A percentile compares a stretch with the other conserved stretches of the same genome.
Conservation (phyloP, 1,140 invertebrate species). For the Sycophaga agraensis region DNA sequence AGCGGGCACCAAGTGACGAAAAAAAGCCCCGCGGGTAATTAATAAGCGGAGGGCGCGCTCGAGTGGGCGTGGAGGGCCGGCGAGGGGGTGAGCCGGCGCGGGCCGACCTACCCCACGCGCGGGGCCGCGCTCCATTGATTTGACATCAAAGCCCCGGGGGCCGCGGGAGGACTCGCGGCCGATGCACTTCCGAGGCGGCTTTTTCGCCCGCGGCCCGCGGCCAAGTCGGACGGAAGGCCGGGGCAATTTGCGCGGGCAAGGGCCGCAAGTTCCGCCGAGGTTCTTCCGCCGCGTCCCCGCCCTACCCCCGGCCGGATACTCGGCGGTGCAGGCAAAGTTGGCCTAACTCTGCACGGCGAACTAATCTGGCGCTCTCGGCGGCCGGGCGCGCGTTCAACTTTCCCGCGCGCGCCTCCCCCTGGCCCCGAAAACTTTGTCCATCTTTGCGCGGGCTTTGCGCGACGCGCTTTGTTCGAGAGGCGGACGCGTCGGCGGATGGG, state of each 20-base stretch:
- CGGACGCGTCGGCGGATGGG: constrained; percentile 9
- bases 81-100: no score
- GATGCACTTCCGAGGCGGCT: no score
- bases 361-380: constrained; percentile 55
- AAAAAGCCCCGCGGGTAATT: not conserved
- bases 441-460: constrained; percentile 31
- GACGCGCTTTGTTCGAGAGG: not conserved
- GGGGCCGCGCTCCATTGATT: no score
- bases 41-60: no score
- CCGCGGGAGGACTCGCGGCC: no score
- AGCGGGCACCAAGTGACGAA: not conserved
- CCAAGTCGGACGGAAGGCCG: no score
- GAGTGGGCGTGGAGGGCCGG: no score
- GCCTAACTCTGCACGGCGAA: constrained; percentile 47
- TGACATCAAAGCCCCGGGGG: no score
- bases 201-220: no score
- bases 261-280: no score
- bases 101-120: no score
- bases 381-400: constrained; percentile 49
- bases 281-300: not conserved
- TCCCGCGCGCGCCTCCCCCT: constrained; percentile 21
- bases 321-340: constrained; percentile 46
- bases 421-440: constrained; percentile 30
- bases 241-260: no score
- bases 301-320: constrained; percentile 20